Percentiles rank a stretch among this genome's conserved stretches.
Evolutionary conservation across 1,140 invertebrate genomes (phyloP).

Genomic region (Plectus sambesii): DNA sequence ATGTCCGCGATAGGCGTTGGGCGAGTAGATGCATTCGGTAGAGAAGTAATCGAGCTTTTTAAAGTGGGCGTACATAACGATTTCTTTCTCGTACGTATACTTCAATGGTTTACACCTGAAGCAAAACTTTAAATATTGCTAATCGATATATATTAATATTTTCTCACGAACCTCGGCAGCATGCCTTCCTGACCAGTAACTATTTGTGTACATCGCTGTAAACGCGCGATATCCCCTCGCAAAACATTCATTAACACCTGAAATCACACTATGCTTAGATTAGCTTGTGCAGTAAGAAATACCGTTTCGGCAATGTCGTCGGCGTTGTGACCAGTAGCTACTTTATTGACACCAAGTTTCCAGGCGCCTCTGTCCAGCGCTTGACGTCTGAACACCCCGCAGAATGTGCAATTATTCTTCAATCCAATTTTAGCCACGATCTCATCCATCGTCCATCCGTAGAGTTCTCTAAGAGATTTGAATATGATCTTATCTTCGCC

Average conservation of each 20-base stretch:
- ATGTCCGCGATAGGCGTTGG: constrained; percentile 72
- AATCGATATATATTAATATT: no score
- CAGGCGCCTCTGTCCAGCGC: constrained; percentile 63
- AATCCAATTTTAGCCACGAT: constrained; percentile 86
- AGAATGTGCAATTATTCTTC: constrained; percentile 79
- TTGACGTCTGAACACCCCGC: constrained; percentile 49
- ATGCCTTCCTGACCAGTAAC: background rate
- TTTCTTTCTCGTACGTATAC: constrained; percentile 98
- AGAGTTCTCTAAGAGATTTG: constrained; percentile 60
- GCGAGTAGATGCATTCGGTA: constrained; percentile 95
- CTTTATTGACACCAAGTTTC: constrained; percentile 71
- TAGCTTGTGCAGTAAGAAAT: no score
- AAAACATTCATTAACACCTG: constrained; percentile 55
- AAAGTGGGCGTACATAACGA: constrained; percentile 80
- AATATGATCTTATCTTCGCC: background rate
- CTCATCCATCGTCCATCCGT: constrained; percentile 99
- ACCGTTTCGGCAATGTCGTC: constrained; percentile 97
- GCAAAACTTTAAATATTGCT: no score
- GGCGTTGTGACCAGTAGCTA: constrained; percentile 93
- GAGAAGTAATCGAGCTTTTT: constrained; percentile 96
- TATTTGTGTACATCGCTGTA: constrained; percentile 67
- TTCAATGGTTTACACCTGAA: constrained; percentile 93
- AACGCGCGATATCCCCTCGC: constrained; percentile 82
- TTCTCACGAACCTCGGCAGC: no score
- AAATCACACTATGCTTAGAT: constrained; percentile 22